Conservation (phyloP, 2,797 vertebrate genomes). For the Brachyalestes nurse region DNA sequence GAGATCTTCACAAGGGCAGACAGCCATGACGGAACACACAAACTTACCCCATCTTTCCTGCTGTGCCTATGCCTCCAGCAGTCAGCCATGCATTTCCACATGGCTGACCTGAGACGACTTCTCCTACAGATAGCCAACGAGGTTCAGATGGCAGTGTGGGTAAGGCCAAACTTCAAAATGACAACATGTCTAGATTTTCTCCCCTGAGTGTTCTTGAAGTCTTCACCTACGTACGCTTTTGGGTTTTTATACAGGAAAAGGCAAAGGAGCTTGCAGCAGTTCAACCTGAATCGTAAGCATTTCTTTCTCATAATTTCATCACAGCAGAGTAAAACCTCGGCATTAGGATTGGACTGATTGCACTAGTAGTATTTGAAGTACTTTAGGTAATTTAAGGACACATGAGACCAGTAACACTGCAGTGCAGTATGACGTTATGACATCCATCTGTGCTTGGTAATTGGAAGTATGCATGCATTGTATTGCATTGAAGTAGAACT, state of each 20-base stretch:
- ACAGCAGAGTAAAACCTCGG: neutral
- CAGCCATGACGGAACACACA: constrained; percentile 45
- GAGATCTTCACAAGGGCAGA: constrained; percentile 68
- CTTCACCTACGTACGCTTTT: neutral
- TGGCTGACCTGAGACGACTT: constrained; percentile 74
- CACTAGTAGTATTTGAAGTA: neutral
- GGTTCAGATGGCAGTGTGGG: constrained; percentile 78
- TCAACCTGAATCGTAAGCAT: constrained; percentile 76
- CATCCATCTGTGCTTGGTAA: too few relatives aligned
- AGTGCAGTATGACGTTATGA: too few relatives aligned
- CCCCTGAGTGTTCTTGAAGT: neutral
- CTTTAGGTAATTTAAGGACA: too few relatives aligned
- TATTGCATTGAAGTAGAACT: too few relatives aligned
- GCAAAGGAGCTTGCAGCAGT: constrained; percentile 73
- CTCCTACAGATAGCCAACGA: constrained; percentile 74
- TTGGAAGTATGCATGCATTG: too few relatives aligned
- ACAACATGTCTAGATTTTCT: neutral
- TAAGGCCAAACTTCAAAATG: constrained; percentile 62
- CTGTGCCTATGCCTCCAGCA: constrained; percentile 76
- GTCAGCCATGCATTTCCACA: constrained; percentile 67
- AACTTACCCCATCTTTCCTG: constrained; percentile 72
- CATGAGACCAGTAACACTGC: too few relatives aligned
- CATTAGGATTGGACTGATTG: neutral
- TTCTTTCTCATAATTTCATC: constrained; percentile 4
- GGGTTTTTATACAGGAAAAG: constrained; percentile 68